Conservation (phyloP, 1,140 invertebrate species). For the Camponotus vicinus region DNA sequence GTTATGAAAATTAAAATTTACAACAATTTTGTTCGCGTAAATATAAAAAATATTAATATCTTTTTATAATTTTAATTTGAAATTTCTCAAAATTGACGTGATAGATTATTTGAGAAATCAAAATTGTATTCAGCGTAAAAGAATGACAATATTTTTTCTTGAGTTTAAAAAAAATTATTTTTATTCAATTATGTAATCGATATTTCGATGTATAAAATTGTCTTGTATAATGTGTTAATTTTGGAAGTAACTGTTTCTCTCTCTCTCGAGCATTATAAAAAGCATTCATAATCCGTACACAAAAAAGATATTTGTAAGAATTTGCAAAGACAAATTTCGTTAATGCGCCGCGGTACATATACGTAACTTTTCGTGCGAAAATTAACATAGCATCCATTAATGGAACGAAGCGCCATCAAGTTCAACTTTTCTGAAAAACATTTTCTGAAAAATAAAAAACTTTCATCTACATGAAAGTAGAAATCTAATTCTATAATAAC, state of each 20-base stretch:
- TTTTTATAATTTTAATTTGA: too few relatives aligned
- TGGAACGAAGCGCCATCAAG: neutral
- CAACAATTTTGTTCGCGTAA: too few relatives aligned
- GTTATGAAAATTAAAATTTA: too few relatives aligned
- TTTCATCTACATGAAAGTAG: neutral
- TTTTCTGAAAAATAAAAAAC: neutral
- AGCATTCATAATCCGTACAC: neutral
- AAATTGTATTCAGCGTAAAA: too few relatives aligned
- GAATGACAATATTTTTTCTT: too few relatives aligned
- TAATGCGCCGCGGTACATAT: neutral
- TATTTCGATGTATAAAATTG: neutral
- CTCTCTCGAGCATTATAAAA: slow-evolving; percentile 23
- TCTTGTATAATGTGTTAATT: neutral
- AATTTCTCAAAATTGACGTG: too few relatives aligned
- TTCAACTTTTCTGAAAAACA: neutral
- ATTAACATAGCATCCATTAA: neutral
- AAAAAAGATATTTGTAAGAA: neutral
- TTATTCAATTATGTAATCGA: neutral
- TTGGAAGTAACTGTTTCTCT: neutral
- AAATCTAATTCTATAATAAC: neutral
- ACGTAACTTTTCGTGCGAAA: slow-evolving; percentile 16
- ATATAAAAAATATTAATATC: too few relatives aligned
- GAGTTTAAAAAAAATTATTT: too few relatives aligned
- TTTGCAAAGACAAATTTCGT: slow-evolving; percentile 24
- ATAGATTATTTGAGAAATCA: too few relatives aligned